These are phyloP conservation scores for Antechinus stuartii DNA, from an alignment of 2,113 vertebrate species.

Conservation along the genomic window DNA sequence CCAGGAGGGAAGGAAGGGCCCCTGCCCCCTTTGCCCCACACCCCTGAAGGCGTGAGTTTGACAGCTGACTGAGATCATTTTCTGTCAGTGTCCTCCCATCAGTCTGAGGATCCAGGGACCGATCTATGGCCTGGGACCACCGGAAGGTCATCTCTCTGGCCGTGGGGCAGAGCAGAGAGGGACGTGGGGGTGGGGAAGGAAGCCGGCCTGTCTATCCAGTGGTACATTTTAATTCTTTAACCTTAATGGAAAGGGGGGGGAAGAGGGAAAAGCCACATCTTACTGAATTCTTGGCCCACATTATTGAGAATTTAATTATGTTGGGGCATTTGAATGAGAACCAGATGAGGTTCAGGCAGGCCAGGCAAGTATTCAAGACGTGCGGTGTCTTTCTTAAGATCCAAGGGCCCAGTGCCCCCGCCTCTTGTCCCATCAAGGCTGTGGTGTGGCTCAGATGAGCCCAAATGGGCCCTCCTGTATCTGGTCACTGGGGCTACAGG, in stretches of 20 bases:
- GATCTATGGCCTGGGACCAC: neutral
- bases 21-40: neutral
- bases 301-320: slow-evolving; percentile 87
- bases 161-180: neutral
- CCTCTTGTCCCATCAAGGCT: slow-evolving; percentile 51
- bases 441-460: neutral
- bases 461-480: neutral
- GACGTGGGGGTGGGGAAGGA: neutral
- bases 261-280: slow-evolving; percentile 82
- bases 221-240: slow-evolving; percentile 84
- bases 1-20: neutral
- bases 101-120: neutral
- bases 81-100: slow-evolving; percentile 1
- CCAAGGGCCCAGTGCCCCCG: slow-evolving; percentile 79
- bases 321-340: slow-evolving; percentile 89
- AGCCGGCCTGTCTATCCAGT: slow-evolving; percentile 48
- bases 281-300: slow-evolving; percentile 87
- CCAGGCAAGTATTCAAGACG: slow-evolving; percentile 80
- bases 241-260: slow-evolving; percentile 80
- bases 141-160: neutral
- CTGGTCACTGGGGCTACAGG: slow-evolving; percentile 3
- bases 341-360: slow-evolving; percentile 85
- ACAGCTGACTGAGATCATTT: neutral
- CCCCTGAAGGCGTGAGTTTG: neutral
- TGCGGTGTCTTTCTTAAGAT: slow-evolving; percentile 83